Base-by-base conservation (phyloP, 2,797 vertebrate genomes). In the Trichosurus vulpecula region DNA sequence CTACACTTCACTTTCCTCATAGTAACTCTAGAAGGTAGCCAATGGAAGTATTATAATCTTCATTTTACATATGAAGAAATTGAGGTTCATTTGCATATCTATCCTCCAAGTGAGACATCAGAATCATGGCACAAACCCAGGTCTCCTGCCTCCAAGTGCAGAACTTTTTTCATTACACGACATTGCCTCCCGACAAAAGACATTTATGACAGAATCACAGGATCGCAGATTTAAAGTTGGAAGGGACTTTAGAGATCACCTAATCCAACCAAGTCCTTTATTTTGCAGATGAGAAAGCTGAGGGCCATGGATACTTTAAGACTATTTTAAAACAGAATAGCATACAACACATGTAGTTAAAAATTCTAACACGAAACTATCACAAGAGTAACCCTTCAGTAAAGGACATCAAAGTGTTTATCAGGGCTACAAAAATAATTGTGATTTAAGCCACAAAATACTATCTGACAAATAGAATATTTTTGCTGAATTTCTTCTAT, bases 401-500 rank as follows among this genome's bases (percentile, higher is more conserved):
- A 57, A 97, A 95, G 93, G 58, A 51, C 10, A 94, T 94, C 66
- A 9, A 89, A 90, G 52, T 94, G 92, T 96, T 91, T 91, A 61
- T 90, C 16, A 74, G 10, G n/a, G 93, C 14, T 97, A 55, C 96
- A 0, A 95, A 94, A 94, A 13, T 19, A 55, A 0, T 54, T 90
- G 97, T 96, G 53, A 74, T 93, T 96, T 74, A 94, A 97, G 92
- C 19, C 90, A 93, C 31, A 54, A 2, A 94, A 31, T 41, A 93
- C 95, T n/a, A 19, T 0, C 0, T 51, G 95, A 19, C 87, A 97
- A 93, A 22, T 90, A 54, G 94, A 53, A 90, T 52, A 90, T 51
- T 29, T 52, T 14, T 30, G 52, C 29, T 90, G 30, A 6, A 52
- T 54, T 90, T 53, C 30, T 22, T 35, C 90, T 31, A 90, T 54